A percentile compares a stretch with the other conserved stretches of the same genome.
These are phyloP conservation scores for Dicycla oo DNA, from an alignment of 2,888 invertebrate species.

Conservation along the genomic window DNA sequence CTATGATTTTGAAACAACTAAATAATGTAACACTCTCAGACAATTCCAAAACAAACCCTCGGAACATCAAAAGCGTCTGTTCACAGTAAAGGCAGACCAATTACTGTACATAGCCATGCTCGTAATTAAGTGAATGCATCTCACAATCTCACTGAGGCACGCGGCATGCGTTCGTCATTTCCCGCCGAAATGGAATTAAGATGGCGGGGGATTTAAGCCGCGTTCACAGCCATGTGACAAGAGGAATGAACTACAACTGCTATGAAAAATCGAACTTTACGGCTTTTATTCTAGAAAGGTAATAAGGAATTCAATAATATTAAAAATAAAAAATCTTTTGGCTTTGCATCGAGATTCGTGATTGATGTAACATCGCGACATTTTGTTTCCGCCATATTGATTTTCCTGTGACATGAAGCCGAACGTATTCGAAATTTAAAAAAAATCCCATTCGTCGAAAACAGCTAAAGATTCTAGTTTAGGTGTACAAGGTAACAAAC, in stretches of 20 bases:
- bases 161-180: conserved; percentile 49
- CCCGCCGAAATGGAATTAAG: conserved; percentile 46
- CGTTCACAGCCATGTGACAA: neutral
- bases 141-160: conserved; percentile 29
- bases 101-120: conserved; percentile 21
- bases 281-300: neutral
- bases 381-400: conserved; percentile 1
- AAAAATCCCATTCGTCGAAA: neutral
- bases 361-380: neutral
- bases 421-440: neutral
- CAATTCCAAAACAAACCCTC: neutral
- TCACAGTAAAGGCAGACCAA: conserved; percentile 26
- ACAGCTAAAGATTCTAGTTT: neutral
- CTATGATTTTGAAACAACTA: neutral
- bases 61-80: conserved; percentile 4
- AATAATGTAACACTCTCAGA: neutral
- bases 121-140: conserved; percentile 53
- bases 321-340: neutral
- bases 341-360: neutral
- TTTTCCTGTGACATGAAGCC: neutral
- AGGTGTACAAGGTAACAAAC: neutral
- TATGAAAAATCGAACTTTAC: neutral
- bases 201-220: conserved; percentile 32
- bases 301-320: too few relatives aligned
- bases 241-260: neutral